These are phyloP conservation scores for Callipepla californica DNA, from an alignment of 2,113 vertebrate species.

Conservation along the genomic window DNA sequence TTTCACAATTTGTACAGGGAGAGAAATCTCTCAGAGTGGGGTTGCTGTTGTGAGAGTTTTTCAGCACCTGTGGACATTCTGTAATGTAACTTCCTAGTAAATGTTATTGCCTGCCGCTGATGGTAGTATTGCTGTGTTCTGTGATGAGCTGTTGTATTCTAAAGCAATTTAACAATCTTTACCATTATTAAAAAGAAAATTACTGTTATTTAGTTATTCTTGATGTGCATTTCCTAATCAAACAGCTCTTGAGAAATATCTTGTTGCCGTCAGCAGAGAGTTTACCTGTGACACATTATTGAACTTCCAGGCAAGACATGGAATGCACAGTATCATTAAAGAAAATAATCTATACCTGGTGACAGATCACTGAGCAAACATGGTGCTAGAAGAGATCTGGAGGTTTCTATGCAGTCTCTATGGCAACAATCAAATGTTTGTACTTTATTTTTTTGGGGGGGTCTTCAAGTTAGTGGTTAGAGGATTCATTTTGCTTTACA, in stretches of 20 bases:
- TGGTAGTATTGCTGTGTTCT: not conserved
- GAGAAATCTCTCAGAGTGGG: not conserved
- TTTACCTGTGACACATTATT: not conserved
- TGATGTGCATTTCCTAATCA: not conserved
- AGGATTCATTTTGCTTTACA: not conserved
- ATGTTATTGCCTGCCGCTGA: not conserved
- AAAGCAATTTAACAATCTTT: not conserved
- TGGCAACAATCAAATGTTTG: not conserved
- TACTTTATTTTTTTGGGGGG: not conserved
- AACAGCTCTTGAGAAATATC: not conserved
- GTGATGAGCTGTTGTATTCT: not conserved
- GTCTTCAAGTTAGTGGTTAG: not conserved
- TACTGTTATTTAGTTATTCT: not conserved
- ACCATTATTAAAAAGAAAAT: not conserved
- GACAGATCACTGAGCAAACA: slow-evolving; percentile 9
- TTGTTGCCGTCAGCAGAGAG: not conserved
- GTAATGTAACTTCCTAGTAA: not conserved
- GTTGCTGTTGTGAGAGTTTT: not conserved
- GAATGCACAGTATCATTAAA: not conserved
- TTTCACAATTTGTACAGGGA: not conserved
- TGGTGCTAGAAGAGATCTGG: not conserved
- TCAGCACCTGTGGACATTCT: not conserved
- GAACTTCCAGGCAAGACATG: slow-evolving; percentile 13
- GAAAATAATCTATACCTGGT: not conserved
- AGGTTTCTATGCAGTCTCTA: not conserved